phyloP scores from a whole-genome alignment of 2,888 invertebrate genomes.

The Oscheius sp. region DNA sequence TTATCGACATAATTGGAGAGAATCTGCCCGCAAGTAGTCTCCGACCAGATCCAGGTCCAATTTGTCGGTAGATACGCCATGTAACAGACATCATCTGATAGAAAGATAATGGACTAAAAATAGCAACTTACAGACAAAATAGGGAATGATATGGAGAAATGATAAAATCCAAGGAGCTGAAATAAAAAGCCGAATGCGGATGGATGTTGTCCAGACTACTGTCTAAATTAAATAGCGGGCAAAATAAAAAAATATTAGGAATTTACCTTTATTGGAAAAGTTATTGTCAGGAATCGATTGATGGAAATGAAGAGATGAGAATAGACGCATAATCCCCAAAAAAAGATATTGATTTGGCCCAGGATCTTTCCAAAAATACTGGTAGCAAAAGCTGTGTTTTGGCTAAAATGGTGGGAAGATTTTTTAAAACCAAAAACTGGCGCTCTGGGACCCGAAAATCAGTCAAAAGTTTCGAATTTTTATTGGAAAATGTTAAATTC shows the following conservation, averaged over 20 bases:
- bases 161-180: conserved; percentile 48
- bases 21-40: conserved; percentile 45
- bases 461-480: neutral
- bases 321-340: conserved; percentile 57
- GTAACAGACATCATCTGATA: conserved; percentile 43
- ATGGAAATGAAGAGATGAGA: conserved; percentile 54
- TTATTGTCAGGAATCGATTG: conserved; percentile 53
- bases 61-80: conserved; percentile 40
- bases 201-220: neutral
- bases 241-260: neutral
- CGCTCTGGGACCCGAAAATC: no score
- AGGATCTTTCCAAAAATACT: conserved; percentile 38
- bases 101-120: conserved; percentile 8
- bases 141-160: conserved; percentile 46
- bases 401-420: no score
- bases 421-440: no score
- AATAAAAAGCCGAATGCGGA: conserved; percentile 41
- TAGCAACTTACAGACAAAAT: conserved; percentile 43
- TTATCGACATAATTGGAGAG: conserved; percentile 54
- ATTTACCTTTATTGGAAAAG: conserved; percentile 44
- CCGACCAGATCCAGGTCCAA: conserved; percentile 49
- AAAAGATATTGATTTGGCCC: conserved; percentile 54
- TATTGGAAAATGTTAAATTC: neutral
- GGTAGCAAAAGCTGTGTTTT: conserved; percentile 28
- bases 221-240: neutral